These are phyloP conservation scores for Lissonota sp. DNA, from an alignment of 2,888 invertebrate genomes.

Conservation along the genomic window DNA sequence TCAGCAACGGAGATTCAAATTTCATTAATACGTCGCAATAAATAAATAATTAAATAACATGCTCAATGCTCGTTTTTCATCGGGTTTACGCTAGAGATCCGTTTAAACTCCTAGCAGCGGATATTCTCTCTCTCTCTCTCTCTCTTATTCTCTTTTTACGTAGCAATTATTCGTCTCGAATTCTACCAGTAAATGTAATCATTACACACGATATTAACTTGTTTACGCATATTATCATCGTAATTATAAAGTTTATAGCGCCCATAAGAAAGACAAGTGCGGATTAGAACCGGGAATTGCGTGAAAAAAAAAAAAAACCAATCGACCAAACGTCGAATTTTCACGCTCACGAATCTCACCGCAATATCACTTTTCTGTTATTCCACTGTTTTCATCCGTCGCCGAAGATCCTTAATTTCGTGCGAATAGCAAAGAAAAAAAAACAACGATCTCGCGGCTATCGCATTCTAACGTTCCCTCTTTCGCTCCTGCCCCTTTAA, in stretches of 20 bases:
- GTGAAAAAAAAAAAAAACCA: too few species aligned
- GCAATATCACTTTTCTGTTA: too few species aligned
- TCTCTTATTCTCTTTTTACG: constrained; percentile 67
- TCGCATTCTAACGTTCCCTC: not conserved
- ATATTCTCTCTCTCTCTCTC: constrained; percentile 63
- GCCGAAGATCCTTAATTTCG: too few species aligned
- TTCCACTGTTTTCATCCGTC: too few species aligned
- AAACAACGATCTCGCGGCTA: not conserved
- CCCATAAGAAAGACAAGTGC: constrained; percentile 78
- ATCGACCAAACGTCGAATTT: too few species aligned
- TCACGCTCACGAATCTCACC: too few species aligned
- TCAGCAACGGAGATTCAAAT: constrained; percentile 79
- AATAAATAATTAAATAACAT: constrained; percentile 83
- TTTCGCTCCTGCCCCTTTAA: constrained; percentile 56
- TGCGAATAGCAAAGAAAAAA: too few species aligned
- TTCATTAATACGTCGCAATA: constrained; percentile 81
- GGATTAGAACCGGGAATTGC: constrained; percentile 45
- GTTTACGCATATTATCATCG: constrained; percentile 79
- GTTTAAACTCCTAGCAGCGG: constrained; percentile 70
- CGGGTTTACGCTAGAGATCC: constrained; percentile 78
- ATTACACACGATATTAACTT: constrained; percentile 83
- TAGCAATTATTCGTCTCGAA: constrained; percentile 75
- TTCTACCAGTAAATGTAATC: constrained; percentile 80
- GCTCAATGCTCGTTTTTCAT: constrained; percentile 35
- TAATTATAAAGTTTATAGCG: constrained; percentile 81